Conservation (phyloP, 2,888 invertebrate species). For the Andrena chrysosceles region DNA sequence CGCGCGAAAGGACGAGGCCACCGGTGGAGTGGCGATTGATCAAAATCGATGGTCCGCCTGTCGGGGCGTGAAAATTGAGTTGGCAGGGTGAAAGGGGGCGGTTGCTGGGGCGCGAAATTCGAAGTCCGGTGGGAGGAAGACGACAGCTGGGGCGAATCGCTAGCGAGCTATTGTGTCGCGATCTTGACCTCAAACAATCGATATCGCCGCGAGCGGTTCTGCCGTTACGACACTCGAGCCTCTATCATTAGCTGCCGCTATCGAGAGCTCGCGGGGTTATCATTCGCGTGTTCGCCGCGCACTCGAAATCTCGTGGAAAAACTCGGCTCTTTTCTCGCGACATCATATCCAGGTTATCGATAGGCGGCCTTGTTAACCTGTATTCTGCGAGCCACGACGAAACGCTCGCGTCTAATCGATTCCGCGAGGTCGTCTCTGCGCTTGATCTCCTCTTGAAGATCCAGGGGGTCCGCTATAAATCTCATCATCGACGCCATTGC, state of each 20-base stretch:
- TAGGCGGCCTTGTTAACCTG: constrained; percentile 65
- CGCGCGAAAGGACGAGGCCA: no score
- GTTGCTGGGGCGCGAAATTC: neutral
- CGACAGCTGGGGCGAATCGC: neutral
- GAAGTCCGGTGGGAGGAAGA: neutral
- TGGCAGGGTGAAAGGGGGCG: neutral
- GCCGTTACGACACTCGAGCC: constrained; percentile 29
- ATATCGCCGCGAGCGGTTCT: constrained; percentile 1
- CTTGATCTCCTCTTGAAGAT: constrained; percentile 63
- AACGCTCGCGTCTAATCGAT: constrained; percentile 52
- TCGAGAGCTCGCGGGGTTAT: constrained; percentile 42
- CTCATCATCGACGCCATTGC: constrained; percentile 67
- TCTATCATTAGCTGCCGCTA: constrained; percentile 41
- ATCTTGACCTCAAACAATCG: constrained; percentile 55
- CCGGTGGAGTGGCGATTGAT: neutral
- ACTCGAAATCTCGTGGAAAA: neutral
- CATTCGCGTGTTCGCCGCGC: neutral
- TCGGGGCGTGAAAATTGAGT: neutral
- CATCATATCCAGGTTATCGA: neutral
- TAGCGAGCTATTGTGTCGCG: constrained; percentile 10
- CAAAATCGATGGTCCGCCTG: neutral
- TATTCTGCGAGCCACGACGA: constrained; percentile 72
- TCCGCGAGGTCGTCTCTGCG: constrained; percentile 60
- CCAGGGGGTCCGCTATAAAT: constrained; percentile 38
- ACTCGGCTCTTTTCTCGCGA: neutral